Conservation (phyloP, 2,113 vertebrate genomes). For the Macquaria australasica region DNA sequence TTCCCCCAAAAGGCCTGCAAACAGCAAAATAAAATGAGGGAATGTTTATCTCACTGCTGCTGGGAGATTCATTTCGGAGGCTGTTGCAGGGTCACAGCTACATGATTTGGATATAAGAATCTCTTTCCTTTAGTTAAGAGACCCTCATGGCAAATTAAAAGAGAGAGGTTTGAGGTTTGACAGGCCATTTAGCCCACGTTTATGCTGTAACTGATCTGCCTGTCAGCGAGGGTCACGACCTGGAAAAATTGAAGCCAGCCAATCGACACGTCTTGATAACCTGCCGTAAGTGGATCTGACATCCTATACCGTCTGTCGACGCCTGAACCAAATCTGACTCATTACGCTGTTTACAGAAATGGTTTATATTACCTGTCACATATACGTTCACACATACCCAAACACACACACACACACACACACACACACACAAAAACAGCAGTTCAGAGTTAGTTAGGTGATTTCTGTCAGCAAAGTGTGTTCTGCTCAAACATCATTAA, state of each 20-base stretch:
- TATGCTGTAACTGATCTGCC: conserved; percentile 67
- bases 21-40: conserved; percentile 41
- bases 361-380: conserved; percentile 65
- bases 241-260: conserved; percentile 57
- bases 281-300: conserved; percentile 68
- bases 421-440: background rate
- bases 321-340: conserved; percentile 53
- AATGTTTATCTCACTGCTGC: conserved; percentile 5
- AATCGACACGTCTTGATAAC: conserved; percentile 59
- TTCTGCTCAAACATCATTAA: conserved; percentile 72
- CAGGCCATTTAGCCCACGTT: conserved; percentile 48
- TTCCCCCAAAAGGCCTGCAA: conserved; percentile 42
- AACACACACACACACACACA: background rate
- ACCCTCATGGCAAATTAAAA: conserved; percentile 45
- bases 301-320: conserved; percentile 42
- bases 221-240: conserved; percentile 71
- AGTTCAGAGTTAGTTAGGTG: conserved; percentile 46
- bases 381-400: conserved; percentile 26
- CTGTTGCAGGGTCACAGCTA: background rate
- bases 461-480: conserved; percentile 46
- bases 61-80: conserved; percentile 1
- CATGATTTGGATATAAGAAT: conserved; percentile 7
- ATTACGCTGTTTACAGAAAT: conserved; percentile 69
- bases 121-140: conserved; percentile 2
- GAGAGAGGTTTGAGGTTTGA: conserved; percentile 36